A percentile compares a stretch with the other conserved stretches of the same genome.
Conservation (phyloP, 2,888 invertebrate genomes). For the Microchrysa polita region DNA sequence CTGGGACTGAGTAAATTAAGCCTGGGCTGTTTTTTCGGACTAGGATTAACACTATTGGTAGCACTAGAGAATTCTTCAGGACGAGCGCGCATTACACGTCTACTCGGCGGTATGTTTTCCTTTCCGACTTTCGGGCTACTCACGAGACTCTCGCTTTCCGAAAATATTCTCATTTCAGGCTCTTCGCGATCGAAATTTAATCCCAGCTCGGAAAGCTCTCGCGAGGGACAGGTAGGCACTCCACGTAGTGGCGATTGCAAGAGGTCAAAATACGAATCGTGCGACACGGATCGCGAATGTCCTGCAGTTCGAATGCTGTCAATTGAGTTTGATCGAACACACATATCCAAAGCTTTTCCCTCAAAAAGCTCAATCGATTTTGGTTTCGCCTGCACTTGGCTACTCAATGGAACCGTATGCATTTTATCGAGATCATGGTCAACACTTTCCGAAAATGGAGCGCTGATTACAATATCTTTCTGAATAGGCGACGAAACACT, state of each 20-base stretch:
- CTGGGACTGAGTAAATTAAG: conserved; percentile 64
- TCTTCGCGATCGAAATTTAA: conserved; percentile 86
- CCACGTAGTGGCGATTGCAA: conserved; percentile 64
- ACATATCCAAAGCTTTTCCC: conserved; percentile 63
- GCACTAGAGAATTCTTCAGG: conserved; percentile 68
- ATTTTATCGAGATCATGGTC: conserved; percentile 34
- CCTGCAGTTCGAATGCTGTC: conserved; percentile 64
- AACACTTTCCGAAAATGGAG: conserved; percentile 43
- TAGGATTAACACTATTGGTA: conserved; percentile 69
- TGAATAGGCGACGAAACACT: conserved; percentile 48
- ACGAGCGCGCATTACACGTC: conserved; percentile 67
- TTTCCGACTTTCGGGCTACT: conserved; percentile 68
- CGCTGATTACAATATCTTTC: conserved; percentile 40
- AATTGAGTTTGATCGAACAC: conserved; percentile 63
- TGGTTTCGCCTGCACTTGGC: conserved; percentile 47
- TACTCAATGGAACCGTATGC: conserved; percentile 10
- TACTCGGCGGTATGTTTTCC: conserved; percentile 64
- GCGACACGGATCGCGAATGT: conserved; percentile 80
- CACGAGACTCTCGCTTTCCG: conserved; percentile 82
- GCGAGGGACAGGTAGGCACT: conserved; percentile 60
- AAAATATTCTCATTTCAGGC: conserved; percentile 86
- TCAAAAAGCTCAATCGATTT: conserved; percentile 63
- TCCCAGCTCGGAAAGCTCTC: conserved; percentile 85
- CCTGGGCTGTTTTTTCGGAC: conserved; percentile 71
- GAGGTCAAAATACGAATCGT: conserved; percentile 90